Percentiles rank a stretch among this genome's conserved stretches.
Evolutionary conservation across 2,797 vertebrate species (phyloP).

Genomic region (Leptoclinus maculatus): DNA sequence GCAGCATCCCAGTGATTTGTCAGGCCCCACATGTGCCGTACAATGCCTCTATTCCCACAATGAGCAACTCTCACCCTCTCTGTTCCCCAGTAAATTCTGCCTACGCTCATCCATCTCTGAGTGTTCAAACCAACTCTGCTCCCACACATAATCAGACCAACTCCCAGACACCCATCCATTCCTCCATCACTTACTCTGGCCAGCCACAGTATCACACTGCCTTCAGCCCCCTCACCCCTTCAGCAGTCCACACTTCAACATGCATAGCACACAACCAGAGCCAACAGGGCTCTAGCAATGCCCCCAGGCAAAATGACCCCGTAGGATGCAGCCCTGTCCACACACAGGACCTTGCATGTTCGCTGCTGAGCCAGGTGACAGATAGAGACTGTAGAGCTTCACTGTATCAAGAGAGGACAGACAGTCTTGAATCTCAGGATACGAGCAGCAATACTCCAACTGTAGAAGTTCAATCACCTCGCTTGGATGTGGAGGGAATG

Average conservation of each 20-base stretch:
- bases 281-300: conserved; percentile 41
- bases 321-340: conserved; percentile 68
- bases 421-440: conserved; percentile 26
- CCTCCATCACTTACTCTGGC: conserved; percentile 63
- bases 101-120: conserved; percentile 67
- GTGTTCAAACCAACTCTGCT: conserved; percentile 65
- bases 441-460: conserved; percentile 19
- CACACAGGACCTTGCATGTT: conserved; percentile 39
- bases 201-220: conserved; percentile 71
- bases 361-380: conserved; percentile 42
- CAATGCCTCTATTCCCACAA: conserved; percentile 44
- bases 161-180: conserved; percentile 71
- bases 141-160: conserved; percentile 48
- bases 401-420: conserved; percentile 46
- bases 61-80: conserved; percentile 53
- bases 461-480: conserved; percentile 33
- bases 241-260: conserved; percentile 49
- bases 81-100: conserved; percentile 71
- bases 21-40: conserved; percentile 53
- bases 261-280: conserved; percentile 45
- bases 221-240: conserved; percentile 67
- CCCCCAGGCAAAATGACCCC: conserved; percentile 70
- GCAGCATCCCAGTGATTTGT: conserved; percentile 54
- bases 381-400: conserved; percentile 42
- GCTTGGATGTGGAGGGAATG: conserved; percentile 48